Conservation (phyloP, 2,888 invertebrate species). For the Ptychoptera contaminata region DNA sequence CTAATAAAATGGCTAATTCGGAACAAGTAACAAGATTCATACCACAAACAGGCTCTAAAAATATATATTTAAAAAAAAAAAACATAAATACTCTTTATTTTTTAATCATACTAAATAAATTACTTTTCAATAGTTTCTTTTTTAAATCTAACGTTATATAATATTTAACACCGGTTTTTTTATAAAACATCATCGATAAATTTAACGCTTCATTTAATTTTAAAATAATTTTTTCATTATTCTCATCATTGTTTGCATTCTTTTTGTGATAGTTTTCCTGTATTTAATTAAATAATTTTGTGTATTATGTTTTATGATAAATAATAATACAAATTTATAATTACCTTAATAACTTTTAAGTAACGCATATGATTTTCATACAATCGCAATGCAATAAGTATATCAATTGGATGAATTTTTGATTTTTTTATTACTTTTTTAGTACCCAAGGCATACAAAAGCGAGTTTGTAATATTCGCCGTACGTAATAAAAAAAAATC, state of each 20-base stretch:
- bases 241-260: not conserved
- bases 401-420: slow-evolving; percentile 3
- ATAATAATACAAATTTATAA: not conserved
- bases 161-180: not conserved
- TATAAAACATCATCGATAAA: not conserved
- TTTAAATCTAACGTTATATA: slow-evolving; percentile 3
- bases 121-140: slow-evolving; percentile 2
- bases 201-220: not conserved
- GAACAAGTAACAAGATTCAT: slow-evolving; percentile 17
- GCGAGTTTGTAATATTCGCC: not conserved
- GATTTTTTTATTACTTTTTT: not conserved
- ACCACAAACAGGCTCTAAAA: slow-evolving; percentile 16
- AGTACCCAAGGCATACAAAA: not conserved
- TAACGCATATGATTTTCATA: slow-evolving; percentile 2
- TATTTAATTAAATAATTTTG: not conserved
- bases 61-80: slow-evolving; percentile 3
- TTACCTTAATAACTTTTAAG: not conserved
- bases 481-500: not conserved
- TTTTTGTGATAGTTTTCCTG: slow-evolving; percentile 1
- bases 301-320: not conserved
- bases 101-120: not conserved
- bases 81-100: not conserved
- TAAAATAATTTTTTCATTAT: not conserved
- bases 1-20: slow-evolving; percentile 22
- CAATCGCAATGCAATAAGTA: not conserved